Conservation (phyloP, 1,140 invertebrate species). For the Ceratosolen fusciceps region DNA sequence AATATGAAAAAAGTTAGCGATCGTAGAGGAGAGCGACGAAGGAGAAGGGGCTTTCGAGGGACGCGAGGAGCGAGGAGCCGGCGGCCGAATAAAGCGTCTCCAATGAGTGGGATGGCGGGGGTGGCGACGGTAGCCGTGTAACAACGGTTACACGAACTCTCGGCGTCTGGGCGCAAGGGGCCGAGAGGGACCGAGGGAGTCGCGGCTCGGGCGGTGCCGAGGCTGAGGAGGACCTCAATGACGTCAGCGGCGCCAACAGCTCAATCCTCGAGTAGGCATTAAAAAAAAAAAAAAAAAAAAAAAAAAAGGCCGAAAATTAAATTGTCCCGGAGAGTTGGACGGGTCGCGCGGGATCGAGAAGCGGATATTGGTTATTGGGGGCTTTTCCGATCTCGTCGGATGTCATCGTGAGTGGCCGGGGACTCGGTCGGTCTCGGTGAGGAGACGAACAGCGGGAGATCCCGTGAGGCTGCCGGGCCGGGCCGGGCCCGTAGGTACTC, state of each 20-base stretch:
- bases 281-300: no score
- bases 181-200: not conserved
- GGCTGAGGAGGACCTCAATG: constrained; percentile 16
- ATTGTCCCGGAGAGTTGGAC: constrained; percentile 6
- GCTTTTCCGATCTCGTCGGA: not conserved
- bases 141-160: no score
- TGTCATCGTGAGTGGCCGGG: not conserved
- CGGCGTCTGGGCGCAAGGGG: no score
- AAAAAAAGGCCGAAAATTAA: constrained; percentile 43
- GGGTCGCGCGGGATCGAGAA: not conserved
- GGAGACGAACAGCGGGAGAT: not conserved
- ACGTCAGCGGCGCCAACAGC: not conserved
- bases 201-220: constrained; percentile 14
- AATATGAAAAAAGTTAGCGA: constrained; percentile 72
- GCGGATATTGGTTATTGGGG: not conserved
- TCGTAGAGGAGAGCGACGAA: not conserved
- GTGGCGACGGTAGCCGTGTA: no score
- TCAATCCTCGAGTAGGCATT: constrained; percentile 1
- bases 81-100: no score
- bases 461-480: not conserved
- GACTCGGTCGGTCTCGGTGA: not conserved
- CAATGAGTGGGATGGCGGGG: no score
- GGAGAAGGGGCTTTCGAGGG: constrained; percentile 35
- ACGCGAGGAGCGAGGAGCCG: not conserved
- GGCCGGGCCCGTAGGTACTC: no score